Conservation (phyloP, 2,797 vertebrate species). For the Dendrocincla fuliginosa region DNA sequence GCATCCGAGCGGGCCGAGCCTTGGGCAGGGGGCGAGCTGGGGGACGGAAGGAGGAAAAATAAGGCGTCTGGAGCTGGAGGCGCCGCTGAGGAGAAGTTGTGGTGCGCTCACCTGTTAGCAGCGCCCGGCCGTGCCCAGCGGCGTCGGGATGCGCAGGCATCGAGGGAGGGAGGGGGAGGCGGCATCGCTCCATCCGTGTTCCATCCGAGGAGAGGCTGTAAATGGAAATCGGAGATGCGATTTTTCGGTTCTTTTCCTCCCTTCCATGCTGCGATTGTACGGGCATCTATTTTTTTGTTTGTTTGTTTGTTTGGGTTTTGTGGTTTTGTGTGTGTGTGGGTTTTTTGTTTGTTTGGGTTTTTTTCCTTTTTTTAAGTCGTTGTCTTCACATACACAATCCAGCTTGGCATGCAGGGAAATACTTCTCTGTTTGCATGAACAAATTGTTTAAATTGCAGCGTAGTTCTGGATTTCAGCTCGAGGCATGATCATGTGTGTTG, state of each 20-base stretch:
- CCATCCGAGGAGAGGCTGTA: not conserved
- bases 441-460: not conserved
- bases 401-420: not conserved
- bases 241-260: not conserved
- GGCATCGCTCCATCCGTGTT: not conserved
- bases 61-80: not conserved
- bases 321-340: no score
- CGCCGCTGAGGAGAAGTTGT: not conserved
- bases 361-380: not conserved
- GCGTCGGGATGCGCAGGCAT: not conserved
- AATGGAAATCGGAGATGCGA: not conserved
- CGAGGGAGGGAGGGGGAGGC: no score
- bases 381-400: not conserved
- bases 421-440: not conserved
- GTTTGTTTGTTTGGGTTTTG: no score
- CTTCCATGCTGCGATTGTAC: not conserved
- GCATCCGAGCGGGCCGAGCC: not conserved
- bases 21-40: not conserved
- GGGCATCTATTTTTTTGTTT: not conserved
- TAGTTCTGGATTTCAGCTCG: not conserved
- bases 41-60: rapidly evolving
- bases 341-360: no score
- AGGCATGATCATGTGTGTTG: not conserved
- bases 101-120: conserved; percentile 35
- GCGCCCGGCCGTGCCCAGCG: not conserved